Evolutionary conservation across 2,888 invertebrate species (phyloP), one percentile per base, ranked within the genome.

Genomic region (Xanthorhoe spadicearia): DNA sequence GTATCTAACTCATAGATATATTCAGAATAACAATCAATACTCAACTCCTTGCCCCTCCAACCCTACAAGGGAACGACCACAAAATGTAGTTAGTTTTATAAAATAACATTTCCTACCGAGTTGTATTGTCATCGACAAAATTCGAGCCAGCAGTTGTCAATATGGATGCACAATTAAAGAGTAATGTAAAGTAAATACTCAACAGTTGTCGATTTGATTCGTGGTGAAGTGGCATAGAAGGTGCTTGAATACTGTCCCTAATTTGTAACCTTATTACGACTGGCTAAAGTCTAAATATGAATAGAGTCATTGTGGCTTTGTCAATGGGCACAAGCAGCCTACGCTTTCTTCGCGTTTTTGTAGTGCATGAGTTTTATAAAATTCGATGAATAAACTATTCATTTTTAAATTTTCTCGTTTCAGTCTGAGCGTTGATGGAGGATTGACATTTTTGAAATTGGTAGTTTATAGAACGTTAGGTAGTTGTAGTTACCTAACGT

Each of bases 131-230:
- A 90, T 85, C 77, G 76, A 82, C 78, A 76, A 84, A 84, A 85
- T 85, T 83, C 84, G 82, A 86, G 81, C 83, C 83, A 79, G 77
- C 84, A 78, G 78, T 79, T 77, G 77, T 83, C 85, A 81, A 82
- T 81, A 82, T 79, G 78, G 77, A 78, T 81, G 76, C 78, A 88
- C 87, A 87, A 89, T 90, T 89, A 88, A 88, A 83, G 85, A 85
- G 88, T 89, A 89, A 90, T 89, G 82, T 86, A 87, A 91, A 89
- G 87, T 90, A 92, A 92, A 92, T 89, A 92, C 90, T 90, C 80
- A 80, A 86, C 81, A 82, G 84, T 85, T 87, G 89, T 86, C 86
- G 82, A 87, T 88, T 90, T 86, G 85, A 89, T 87, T 85, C 77
- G 81, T 81, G 74, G 76, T 83, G 77, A 79, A 78, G 79, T 77